These are phyloP conservation scores for Heliothis subflexa DNA, from an alignment of 1,140 invertebrate species.

Conservation along the genomic window DNA sequence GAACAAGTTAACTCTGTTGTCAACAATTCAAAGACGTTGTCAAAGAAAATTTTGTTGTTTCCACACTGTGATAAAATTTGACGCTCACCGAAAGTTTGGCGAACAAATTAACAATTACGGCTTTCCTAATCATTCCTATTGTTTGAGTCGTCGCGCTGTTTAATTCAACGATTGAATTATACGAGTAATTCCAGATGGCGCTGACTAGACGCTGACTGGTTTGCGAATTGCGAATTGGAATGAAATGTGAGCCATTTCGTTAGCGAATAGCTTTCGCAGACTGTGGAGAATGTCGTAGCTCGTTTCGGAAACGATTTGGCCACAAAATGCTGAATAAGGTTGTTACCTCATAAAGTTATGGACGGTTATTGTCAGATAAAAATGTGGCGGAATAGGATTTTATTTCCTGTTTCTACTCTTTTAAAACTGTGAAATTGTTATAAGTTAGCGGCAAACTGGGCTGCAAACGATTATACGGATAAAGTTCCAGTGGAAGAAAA, in stretches of 20 bases:
- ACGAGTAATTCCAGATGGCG: conserved; percentile 47
- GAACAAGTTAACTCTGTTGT: neutral
- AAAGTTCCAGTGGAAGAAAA: no score
- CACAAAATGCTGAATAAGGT: conserved; percentile 7
- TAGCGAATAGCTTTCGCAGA: conserved; percentile 55
- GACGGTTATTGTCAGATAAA: conserved; percentile 4
- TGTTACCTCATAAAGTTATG: conserved; percentile 35
- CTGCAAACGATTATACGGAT: no score
- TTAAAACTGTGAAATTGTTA: neutral
- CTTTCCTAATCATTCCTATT: conserved; percentile 42
- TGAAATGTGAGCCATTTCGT: conserved; percentile 62
- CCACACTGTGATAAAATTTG: conserved; percentile 44
- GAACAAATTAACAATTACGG: conserved; percentile 48
- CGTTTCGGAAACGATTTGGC: conserved; percentile 39
- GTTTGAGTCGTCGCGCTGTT: conserved; percentile 23
- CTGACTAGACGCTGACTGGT: conserved; percentile 48
- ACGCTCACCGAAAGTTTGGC: conserved; percentile 36
- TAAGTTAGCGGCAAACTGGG: no score
- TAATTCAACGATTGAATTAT: conserved; percentile 49
- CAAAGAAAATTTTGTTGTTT: conserved; percentile 26
- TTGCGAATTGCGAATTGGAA: conserved; percentile 55
- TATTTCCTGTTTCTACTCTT: neutral
- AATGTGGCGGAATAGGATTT: neutral
- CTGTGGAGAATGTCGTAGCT: conserved; percentile 35
- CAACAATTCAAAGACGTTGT: conserved; percentile 8